Conservation (phyloP, 2,113 vertebrate species). For the Chionodraco myersi region DNA sequence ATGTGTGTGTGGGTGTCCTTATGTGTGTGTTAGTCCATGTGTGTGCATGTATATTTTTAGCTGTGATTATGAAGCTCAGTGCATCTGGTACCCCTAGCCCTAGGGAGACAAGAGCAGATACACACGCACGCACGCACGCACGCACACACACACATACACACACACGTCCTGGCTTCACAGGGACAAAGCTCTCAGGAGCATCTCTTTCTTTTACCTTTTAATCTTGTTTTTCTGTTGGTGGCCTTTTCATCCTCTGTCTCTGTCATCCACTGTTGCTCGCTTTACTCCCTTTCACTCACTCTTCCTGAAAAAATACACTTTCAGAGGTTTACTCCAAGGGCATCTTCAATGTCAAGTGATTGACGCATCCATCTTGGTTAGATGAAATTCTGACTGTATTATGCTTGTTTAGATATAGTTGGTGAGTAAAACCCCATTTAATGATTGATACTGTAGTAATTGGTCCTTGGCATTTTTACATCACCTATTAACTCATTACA, state of each 20-base stretch:
- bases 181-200: constrained; percentile 18
- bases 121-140: constrained; percentile 14
- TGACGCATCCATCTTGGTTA: background rate
- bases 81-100: constrained; percentile 83
- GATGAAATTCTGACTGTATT: background rate
- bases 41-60: constrained; percentile 82
- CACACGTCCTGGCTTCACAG: background rate
- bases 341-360: constrained; percentile 3
- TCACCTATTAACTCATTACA: background rate
- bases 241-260: background rate
- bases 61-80: constrained; percentile 76
- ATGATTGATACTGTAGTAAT: background rate
- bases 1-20: constrained; percentile 33
- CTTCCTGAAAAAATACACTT: constrained; percentile 8
- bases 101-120: constrained; percentile 74
- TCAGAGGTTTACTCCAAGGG: constrained; percentile 9
- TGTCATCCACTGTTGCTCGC: background rate
- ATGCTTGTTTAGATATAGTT: background rate
- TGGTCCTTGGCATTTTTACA: background rate
- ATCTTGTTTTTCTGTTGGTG: background rate
- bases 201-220: background rate
- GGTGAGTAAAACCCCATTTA: background rate
- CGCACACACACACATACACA: constrained; percentile 20
- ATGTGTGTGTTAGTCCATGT: constrained; percentile 30
- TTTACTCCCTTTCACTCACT: background rate